Conservation (phyloP, 2,888 invertebrate genomes). For the Formica aserva region DNA sequence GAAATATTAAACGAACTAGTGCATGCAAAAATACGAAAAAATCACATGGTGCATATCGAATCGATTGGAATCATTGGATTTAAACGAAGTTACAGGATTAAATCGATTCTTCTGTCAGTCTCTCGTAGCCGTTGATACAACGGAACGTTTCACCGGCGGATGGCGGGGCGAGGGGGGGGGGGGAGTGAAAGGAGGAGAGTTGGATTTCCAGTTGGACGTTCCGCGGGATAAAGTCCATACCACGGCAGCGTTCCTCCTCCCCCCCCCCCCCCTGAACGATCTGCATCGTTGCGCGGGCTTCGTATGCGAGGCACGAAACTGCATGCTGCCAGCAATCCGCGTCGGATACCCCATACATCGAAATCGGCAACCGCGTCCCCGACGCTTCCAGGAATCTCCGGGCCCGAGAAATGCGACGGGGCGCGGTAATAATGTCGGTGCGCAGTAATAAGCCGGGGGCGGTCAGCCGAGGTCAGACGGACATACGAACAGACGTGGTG, state of each 20-base stretch:
- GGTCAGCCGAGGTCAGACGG: conserved; percentile 55
- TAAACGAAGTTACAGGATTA: conserved; percentile 3
- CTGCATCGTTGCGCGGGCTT: conserved; percentile 46
- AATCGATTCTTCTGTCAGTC: neutral
- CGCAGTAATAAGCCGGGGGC: conserved; percentile 68
- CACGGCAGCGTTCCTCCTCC: conserved; percentile 27
- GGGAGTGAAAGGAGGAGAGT: neutral
- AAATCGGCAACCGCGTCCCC: conserved; percentile 61
- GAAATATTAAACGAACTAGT: neutral
- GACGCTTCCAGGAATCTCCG: conserved; percentile 74
- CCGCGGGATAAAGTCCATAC: conserved; percentile 53
- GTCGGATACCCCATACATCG: conserved; percentile 57
- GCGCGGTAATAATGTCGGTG: conserved; percentile 75
- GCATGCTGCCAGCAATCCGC: conserved; percentile 63
- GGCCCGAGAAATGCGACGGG: conserved; percentile 71
- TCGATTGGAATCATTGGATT: neutral
- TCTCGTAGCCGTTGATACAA: neutral
- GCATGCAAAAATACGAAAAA: neutral
- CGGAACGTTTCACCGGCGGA: neutral
- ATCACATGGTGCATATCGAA: too few relatives aligned
- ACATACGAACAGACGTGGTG: conserved; percentile 48
- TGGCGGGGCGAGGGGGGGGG: neutral
- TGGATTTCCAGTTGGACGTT: conserved; percentile 29
- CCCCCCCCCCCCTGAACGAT: conserved; percentile 15
- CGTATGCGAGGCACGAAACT: conserved; percentile 63